Evolutionary conservation across 2,888 invertebrate species (phyloP).

Genomic region (Pheosia gnoma): DNA sequence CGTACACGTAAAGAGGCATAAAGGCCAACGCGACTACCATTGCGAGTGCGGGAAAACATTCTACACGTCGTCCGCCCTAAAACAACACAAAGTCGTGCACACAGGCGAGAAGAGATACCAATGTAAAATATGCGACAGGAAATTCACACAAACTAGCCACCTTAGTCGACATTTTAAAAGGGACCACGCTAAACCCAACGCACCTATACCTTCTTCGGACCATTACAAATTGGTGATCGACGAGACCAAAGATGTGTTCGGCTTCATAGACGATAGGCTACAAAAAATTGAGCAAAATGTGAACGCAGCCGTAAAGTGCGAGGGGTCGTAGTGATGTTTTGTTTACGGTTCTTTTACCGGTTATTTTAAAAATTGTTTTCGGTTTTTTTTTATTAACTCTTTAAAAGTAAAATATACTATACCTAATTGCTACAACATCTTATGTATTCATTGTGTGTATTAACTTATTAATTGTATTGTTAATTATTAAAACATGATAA

Average conservation of each 20-base stretch:
- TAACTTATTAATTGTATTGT: background rate
- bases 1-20: slow-evolving; percentile 73
- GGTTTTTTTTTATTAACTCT: background rate
- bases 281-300: slow-evolving; percentile 24
- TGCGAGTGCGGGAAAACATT: slow-evolving; percentile 79
- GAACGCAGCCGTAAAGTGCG: slow-evolving; percentile 42
- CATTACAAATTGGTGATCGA: slow-evolving; percentile 61
- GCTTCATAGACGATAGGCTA: slow-evolving; percentile 40
- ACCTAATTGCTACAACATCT: background rate
- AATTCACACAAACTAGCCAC: slow-evolving; percentile 76
- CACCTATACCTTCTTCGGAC: slow-evolving; percentile 62
- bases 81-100: slow-evolving; percentile 75
- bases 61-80: slow-evolving; percentile 74
- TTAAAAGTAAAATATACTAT: background rate
- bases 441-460: background rate
- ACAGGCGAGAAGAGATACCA: slow-evolving; percentile 78
- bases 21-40: slow-evolving; percentile 72
- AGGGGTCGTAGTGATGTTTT: slow-evolving; percentile 46
- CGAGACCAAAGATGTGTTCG: slow-evolving; percentile 42
- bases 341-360: background rate
- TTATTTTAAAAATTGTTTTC: background rate
- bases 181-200: slow-evolving; percentile 69
- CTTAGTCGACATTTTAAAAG: slow-evolving; percentile 72
- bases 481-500: background rate
- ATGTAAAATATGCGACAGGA: slow-evolving; percentile 74